Percentiles rank a stretch among this genome's conserved stretches.
Conservation (phyloP, 2,797 vertebrate species). For the Smutsia temminckii region DNA sequence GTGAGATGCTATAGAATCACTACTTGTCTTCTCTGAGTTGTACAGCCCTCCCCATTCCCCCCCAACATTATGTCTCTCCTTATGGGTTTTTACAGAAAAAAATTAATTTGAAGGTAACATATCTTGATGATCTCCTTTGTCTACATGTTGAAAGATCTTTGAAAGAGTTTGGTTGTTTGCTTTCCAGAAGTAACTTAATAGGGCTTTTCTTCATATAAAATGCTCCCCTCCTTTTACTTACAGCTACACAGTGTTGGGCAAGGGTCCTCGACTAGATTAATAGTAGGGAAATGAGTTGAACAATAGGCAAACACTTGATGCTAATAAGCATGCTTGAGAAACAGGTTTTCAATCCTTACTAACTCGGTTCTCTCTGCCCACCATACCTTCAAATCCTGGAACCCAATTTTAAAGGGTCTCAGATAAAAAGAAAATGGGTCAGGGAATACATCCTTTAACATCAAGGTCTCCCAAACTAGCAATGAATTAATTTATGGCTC, state of each 20-base stretch:
- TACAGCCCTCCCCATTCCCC: no score
- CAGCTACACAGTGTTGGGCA: not conserved
- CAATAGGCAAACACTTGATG: not conserved
- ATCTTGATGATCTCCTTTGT: not conserved
- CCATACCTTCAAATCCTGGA: not conserved
- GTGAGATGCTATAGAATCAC: no score
- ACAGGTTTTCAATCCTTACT: not conserved
- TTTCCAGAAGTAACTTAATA: not conserved
- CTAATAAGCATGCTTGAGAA: not conserved
- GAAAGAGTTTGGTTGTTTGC: not conserved
- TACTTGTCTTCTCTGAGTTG: no score
- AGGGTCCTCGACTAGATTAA: not conserved
- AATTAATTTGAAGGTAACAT: not conserved
- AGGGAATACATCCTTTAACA: not conserved
- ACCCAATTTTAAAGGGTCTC: not conserved
- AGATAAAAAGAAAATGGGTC: not conserved
- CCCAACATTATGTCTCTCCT: not conserved
- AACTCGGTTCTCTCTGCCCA: not conserved
- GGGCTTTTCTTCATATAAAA: not conserved
- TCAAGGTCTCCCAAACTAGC: not conserved
- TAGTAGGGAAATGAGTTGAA: fast-evolving
- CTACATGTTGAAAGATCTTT: not conserved
- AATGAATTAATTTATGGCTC: conserved; percentile 17
- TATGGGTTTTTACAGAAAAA: not conserved
- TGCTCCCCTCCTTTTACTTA: not conserved